A percentile compares a stretch with the other conserved stretches of the same genome.
phyloP scores from a whole-genome alignment of 2,113 vertebrate genomes.

The Elgaria multicarinata region DNA sequence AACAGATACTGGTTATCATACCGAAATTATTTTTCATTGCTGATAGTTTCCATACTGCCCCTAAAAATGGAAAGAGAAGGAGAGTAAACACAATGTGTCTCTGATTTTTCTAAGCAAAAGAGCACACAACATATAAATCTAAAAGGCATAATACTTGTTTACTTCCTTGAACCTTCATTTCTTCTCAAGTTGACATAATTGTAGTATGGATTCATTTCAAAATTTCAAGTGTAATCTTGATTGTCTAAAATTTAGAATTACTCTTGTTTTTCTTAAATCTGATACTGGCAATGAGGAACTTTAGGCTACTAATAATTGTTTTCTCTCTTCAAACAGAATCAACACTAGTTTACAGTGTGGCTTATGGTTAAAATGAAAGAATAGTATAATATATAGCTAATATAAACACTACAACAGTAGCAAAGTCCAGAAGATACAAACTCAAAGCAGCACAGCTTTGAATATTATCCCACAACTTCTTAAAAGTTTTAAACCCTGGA shows the following conservation, averaged over 20 bases:
- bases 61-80: constrained; percentile 74
- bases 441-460: background rate
- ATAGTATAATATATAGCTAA: background rate
- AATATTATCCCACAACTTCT: background rate
- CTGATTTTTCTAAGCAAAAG: background rate
- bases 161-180: background rate
- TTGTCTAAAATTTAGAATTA: background rate
- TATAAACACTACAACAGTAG: background rate
- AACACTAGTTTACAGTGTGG: background rate
- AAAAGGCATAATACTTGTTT: background rate
- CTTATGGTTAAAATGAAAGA: background rate
- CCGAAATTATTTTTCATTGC: constrained; percentile 86
- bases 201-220: background rate
- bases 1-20: constrained; percentile 73
- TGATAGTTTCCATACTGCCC: constrained; percentile 98
- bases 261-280: background rate
- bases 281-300: background rate
- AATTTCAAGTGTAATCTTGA: background rate
- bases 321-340: background rate
- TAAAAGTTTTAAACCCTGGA: too few species aligned
- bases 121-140: background rate
- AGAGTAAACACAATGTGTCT: background rate
- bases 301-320: background rate
- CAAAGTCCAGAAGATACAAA: background rate
- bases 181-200: background rate